These are phyloP conservation scores for Hyalella azteca DNA, from an alignment of 2,888 invertebrate genomes.

Conservation along the genomic window DNA sequence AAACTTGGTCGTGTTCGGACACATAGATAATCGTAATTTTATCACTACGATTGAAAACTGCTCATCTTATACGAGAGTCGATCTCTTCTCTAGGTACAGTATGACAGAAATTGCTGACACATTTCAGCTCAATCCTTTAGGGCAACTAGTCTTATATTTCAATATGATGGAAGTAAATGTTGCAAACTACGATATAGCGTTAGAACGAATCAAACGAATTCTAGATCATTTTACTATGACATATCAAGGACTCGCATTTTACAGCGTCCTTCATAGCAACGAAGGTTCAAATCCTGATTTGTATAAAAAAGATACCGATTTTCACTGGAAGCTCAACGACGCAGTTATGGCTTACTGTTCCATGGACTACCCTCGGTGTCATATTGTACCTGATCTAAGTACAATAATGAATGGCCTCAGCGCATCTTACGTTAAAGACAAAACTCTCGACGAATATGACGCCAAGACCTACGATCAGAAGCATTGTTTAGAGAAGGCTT, in stretches of 20 bases:
- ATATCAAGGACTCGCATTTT: slow-evolving; percentile 46
- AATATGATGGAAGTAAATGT: slow-evolving; percentile 47
- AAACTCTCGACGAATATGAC: slow-evolving; percentile 46
- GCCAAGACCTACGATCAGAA: slow-evolving; percentile 12
- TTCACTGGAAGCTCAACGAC: slow-evolving; percentile 44
- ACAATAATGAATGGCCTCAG: slow-evolving; percentile 36
- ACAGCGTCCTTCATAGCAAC: slow-evolving; percentile 41
- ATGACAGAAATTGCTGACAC: slow-evolving; percentile 42
- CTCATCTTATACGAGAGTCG: slow-evolving; percentile 40
- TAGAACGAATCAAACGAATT: slow-evolving; percentile 46
- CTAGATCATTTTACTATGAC: slow-evolving; percentile 46
- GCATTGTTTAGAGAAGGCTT: slow-evolving; percentile 44
- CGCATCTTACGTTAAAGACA: slow-evolving; percentile 47
- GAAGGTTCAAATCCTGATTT: slow-evolving; percentile 29
- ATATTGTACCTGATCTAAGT: slow-evolving; percentile 39
- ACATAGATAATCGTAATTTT: slow-evolving; percentile 39
- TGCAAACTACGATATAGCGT: slow-evolving; percentile 46
- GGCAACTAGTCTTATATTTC: slow-evolving; percentile 51
- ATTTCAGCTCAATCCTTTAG: slow-evolving; percentile 39
- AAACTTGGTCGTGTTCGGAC: slow-evolving; percentile 49
- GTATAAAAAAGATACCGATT: background rate
- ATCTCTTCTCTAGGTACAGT: slow-evolving; percentile 48
- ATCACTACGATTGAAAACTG: slow-evolving; percentile 46
- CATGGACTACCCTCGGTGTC: slow-evolving; percentile 49
- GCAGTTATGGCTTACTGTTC: slow-evolving; percentile 52